These are phyloP conservation scores for Stramonita haemastoma DNA, from an alignment of 2,888 invertebrate genomes.

Conservation along the genomic window DNA sequence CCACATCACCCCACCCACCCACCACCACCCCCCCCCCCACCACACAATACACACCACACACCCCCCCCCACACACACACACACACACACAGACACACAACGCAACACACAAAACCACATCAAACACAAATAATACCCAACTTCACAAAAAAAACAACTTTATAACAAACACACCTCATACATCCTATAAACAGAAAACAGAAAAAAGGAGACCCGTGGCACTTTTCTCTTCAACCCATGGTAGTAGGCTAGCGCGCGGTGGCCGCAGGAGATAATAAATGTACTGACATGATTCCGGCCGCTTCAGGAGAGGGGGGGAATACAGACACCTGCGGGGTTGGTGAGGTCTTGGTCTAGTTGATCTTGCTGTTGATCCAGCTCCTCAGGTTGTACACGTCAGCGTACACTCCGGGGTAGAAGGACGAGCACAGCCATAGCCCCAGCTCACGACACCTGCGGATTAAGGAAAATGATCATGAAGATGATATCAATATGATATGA, in stretches of 20 bases:
- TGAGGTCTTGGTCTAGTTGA: constrained; percentile 37
- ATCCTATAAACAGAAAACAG: not conserved
- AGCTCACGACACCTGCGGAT: constrained; percentile 51
- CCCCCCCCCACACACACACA: constrained; percentile 22
- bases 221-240: not conserved
- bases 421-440: constrained; percentile 53
- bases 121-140: not conserved
- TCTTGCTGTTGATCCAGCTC: constrained; percentile 43
- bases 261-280: too few species aligned
- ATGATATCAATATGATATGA: too few species aligned
- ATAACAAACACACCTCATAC: not conserved
- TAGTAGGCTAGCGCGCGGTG: too few species aligned
- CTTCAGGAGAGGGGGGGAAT: not conserved
- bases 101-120: constrained; percentile 14
- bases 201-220: not conserved
- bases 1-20: too few species aligned
- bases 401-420: constrained; percentile 49
- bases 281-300: not conserved
- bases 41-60: not conserved
- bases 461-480: not conserved
- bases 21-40: not conserved
- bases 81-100: constrained; percentile 29
- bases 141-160: not conserved
- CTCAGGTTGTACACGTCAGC: constrained; percentile 43
- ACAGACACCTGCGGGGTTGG: not conserved